A percentile compares a stretch with the other conserved stretches of the same genome.
phyloP scores from a whole-genome alignment of 2,888 invertebrate genomes.

The Suillia variegata region DNA sequence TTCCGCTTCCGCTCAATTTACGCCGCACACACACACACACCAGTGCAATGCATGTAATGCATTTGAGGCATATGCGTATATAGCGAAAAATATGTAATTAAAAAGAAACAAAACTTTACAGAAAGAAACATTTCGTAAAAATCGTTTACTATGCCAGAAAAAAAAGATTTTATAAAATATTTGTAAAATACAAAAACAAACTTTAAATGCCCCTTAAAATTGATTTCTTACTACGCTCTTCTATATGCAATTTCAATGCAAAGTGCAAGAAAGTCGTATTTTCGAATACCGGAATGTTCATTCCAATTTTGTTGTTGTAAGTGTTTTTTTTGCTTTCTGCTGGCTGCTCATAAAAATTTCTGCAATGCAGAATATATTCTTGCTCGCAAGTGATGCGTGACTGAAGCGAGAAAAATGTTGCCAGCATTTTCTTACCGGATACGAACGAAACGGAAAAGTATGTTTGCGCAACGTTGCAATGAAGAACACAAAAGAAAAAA shows the following conservation, averaged over 20 bases:
- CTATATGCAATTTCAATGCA: neutral
- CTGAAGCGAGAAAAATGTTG: slow-evolving; percentile 8
- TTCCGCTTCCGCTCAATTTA: neutral
- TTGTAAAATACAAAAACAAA: too few relatives aligned
- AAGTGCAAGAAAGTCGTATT: neutral
- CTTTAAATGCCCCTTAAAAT: too few relatives aligned
- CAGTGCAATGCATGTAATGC: slow-evolving; percentile 1
- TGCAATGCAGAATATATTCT: slow-evolving; percentile 14
- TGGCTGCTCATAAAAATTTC: neutral
- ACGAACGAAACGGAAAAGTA: neutral
- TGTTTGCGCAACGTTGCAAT: slow-evolving; percentile 9
- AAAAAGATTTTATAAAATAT: too few relatives aligned
- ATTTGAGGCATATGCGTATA: slow-evolving; percentile 13
- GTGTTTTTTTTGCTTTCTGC: slow-evolving; percentile 4
- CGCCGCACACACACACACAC: neutral
- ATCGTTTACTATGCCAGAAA: too few relatives aligned
- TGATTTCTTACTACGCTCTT: too few relatives aligned
- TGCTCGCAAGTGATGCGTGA: slow-evolving; percentile 10
- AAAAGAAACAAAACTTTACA: too few relatives aligned
- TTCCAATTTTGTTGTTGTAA: too few relatives aligned
- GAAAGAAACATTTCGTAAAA: too few relatives aligned
- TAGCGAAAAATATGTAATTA: too few relatives aligned
- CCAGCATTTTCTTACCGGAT: neutral
- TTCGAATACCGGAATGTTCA: too few relatives aligned
- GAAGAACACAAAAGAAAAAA: too few relatives aligned